Conservation (phyloP, 2,797 vertebrate genomes). For the Micropoecilia bifurca region DNA sequence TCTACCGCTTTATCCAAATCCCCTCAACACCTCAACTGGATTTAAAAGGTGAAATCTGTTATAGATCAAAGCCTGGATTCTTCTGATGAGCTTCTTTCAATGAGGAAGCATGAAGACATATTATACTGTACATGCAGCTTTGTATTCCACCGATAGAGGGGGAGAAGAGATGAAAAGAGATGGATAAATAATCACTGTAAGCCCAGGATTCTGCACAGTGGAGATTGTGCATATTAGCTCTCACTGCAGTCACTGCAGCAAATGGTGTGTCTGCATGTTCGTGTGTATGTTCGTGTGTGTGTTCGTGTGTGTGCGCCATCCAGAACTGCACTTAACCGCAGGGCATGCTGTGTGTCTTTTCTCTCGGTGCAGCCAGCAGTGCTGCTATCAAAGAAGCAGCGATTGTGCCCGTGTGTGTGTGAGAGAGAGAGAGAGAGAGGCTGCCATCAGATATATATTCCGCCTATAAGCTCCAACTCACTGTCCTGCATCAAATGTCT, state of each 20-base stretch:
- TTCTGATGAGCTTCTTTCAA: slow-evolving; percentile 42
- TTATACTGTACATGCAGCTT: slow-evolving; percentile 46
- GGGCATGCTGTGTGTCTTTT: slow-evolving; percentile 30
- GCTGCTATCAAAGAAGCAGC: slow-evolving; percentile 29
- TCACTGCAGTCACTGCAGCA: slow-evolving; percentile 65
- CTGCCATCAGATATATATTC: slow-evolving; percentile 45
- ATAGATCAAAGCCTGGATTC: slow-evolving; percentile 56
- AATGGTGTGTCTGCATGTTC: slow-evolving; percentile 8
- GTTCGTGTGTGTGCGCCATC: slow-evolving; percentile 18
- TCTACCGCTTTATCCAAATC: slow-evolving; percentile 48
- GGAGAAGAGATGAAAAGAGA: slow-evolving; percentile 37
- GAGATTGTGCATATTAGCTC: slow-evolving; percentile 57
- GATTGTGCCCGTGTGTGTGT: slow-evolving; percentile 14
- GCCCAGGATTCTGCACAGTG: slow-evolving; percentile 52
- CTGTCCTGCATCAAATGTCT: slow-evolving; percentile 40
- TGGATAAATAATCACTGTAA: slow-evolving; percentile 64
- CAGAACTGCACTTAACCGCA: slow-evolving; percentile 28
- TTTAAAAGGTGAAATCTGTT: slow-evolving; percentile 63
- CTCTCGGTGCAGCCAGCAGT: slow-evolving; percentile 24
- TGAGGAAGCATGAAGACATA: slow-evolving; percentile 38
- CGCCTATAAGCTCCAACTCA: slow-evolving; percentile 39
- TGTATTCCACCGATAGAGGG: slow-evolving; percentile 42
- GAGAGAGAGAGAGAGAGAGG: neutral
- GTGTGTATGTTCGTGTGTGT: slow-evolving; percentile 15
- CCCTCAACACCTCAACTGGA: slow-evolving; percentile 46